A percentile compares a stretch with the other conserved stretches of the same genome.
Evolutionary conservation across 2,797 vertebrate genomes (phyloP).

Genomic region (Lutjanus argentimaculatus): DNA sequence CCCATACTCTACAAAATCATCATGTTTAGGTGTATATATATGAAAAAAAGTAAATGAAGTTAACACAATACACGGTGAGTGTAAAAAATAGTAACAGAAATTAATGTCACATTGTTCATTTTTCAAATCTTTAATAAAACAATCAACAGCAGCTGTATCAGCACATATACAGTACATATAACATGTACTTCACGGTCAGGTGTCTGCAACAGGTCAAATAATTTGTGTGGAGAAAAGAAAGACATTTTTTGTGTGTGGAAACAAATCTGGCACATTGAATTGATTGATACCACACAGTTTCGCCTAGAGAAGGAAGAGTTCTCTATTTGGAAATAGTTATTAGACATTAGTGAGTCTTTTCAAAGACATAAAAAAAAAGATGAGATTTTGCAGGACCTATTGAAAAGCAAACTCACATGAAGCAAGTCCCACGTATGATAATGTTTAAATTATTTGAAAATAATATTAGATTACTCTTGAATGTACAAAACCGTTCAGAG

Average conservation of each 20-base stretch:
- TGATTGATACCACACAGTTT: not conserved
- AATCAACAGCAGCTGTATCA: conserved; percentile 9
- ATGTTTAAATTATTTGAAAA: too few relatives aligned
- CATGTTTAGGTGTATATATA: too few relatives aligned
- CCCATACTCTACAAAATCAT: too few relatives aligned
- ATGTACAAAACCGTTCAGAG: conserved; percentile 7
- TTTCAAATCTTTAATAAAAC: conserved; percentile 55
- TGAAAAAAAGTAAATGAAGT: not conserved
- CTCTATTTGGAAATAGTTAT: not conserved
- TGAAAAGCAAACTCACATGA: not conserved
- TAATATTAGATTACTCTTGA: not conserved
- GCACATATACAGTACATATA: conserved; percentile 12
- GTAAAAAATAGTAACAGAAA: not conserved
- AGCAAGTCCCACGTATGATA: not conserved
- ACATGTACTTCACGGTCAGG: not conserved
- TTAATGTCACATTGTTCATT: not conserved
- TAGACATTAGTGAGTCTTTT: not conserved
- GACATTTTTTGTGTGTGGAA: not conserved
- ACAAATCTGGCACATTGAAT: not conserved
- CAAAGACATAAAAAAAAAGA: not conserved
- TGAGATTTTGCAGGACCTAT: not conserved
- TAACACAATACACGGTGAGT: not conserved
- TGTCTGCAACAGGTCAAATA: conserved; percentile 2
- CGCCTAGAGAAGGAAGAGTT: not conserved
- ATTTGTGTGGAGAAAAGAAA: not conserved